These are phyloP conservation scores for Hydractinia symbiolongicarpus DNA, from an alignment of 30 jellyfish, hydroid and myxozoan genomes.

Conservation along the genomic window DNA sequence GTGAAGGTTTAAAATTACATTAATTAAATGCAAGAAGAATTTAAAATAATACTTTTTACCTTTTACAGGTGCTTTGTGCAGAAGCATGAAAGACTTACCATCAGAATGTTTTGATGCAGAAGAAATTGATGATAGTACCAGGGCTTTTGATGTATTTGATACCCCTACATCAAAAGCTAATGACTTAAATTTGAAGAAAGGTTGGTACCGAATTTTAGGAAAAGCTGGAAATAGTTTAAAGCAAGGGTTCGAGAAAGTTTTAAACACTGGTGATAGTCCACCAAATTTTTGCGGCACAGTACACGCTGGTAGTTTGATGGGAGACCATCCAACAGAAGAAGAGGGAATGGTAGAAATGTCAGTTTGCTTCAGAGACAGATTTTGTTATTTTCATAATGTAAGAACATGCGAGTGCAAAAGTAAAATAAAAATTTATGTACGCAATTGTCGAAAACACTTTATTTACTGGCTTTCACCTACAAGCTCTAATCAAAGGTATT, in stretches of 20 bases:
- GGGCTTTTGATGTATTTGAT: conserved; percentile 9
- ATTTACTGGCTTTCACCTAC: conserved; percentile 45
- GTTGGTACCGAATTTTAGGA: conserved; percentile 52
- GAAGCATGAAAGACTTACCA: conserved; percentile 19
- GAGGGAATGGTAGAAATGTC: conserved; percentile 60
- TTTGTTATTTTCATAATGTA: conserved; percentile 24
- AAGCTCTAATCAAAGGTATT: conserved; percentile 15
- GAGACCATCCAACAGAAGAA: conserved; percentile 49
- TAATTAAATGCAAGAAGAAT: too few species aligned
- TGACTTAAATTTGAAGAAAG: conserved; percentile 27
- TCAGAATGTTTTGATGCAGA: conserved; percentile 30
- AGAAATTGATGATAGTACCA: conserved; percentile 22
- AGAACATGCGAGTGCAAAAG: conserved; percentile 20
- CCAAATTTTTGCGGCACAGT: conserved; percentile 52
- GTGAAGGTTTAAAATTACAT: too few species aligned
- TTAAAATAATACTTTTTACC: too few species aligned
- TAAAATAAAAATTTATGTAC: conserved; percentile 29
- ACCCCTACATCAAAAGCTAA: conserved; percentile 40
- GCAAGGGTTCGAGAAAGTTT: conserved; percentile 30
- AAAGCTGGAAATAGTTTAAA: conserved; percentile 39
- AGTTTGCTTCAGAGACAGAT: conserved; percentile 42
- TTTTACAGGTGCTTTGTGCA: background rate
- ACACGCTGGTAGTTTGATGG: conserved; percentile 46
- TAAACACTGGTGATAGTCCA: conserved; percentile 25
- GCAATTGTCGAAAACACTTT: conserved; percentile 41